A percentile compares a stretch with the other conserved stretches of the same genome.
These are phyloP conservation scores for Drosophila nikananu DNA, from an alignment of 1,140 invertebrate genomes.

Conservation along the genomic window DNA sequence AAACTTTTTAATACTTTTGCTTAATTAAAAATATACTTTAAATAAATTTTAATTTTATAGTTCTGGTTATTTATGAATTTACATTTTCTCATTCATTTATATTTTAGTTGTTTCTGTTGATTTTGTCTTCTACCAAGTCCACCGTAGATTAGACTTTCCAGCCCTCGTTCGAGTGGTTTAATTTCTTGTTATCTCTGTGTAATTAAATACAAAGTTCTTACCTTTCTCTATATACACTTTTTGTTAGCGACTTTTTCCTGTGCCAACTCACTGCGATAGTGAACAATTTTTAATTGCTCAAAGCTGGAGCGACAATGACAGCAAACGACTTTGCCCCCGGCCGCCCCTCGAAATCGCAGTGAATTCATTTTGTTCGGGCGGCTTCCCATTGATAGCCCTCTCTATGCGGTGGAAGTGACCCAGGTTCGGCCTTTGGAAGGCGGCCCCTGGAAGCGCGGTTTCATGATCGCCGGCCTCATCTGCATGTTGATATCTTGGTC, in stretches of 20 bases:
- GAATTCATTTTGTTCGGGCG: constrained; percentile 72
- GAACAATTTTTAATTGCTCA: constrained; percentile 76
- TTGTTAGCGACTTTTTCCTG: constrained; percentile 4
- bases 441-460: constrained; percentile 23
- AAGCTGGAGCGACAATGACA: constrained; percentile 72
- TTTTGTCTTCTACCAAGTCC: neutral
- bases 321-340: constrained; percentile 10
- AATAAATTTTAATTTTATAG: no score
- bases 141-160: neutral
- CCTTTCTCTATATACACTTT: no score
- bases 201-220: neutral
- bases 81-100: no score
- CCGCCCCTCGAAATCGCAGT: constrained; percentile 66
- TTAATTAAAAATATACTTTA: no score
- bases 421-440: constrained; percentile 21
- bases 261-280: constrained; percentile 39
- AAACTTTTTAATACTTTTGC: no score
- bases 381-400: constrained; percentile 71
- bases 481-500: constrained; percentile 77
- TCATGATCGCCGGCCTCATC: constrained; percentile 68
- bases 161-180: neutral
- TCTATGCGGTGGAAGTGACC: constrained; percentile 24
- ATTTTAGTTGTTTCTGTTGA: no score
- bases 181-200: neutral
- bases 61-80: no score